Evolutionary conservation across 2,888 invertebrate species (phyloP), one percentile per base, ranked within the genome.

Genomic region (Lottia scabra): DNA sequence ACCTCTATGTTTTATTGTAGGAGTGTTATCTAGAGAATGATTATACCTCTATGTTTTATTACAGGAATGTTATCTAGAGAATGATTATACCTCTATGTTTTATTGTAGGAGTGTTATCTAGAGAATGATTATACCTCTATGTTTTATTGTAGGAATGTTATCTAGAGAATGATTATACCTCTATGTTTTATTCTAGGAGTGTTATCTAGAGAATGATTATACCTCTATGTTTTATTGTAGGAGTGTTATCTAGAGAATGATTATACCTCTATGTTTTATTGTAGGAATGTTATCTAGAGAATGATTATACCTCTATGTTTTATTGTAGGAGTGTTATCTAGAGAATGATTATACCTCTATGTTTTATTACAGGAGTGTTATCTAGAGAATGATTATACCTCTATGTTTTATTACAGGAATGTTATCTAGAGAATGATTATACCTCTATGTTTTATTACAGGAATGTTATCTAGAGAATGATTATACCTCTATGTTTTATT

Each of bases 21-120:
- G n/a, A n/a, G n/a, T n/a, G n/a, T n/a, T 93, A 94, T 76, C 90
- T 98, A 72, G 96, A 98, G 89, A 95, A 95, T 78, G 98, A 98
- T 89, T 95, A 95, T 0, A 95, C 96, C 0, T 94, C 94, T 80
- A 91, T 98, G 67, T 96, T 95, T 89, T 94, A 96, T 89, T n/a
- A n/a, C n/a, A n/a, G n/a, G n/a, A n/a, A n/a, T n/a, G n/a, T n/a
- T 93, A 94, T 76, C 90, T 98, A 72, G 96, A 98, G 89, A 95
- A 95, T 78, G 98, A 98, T 89, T 95, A 95, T 0, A 95, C 96
- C 0, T 94, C 94, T 80, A 91, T 98, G 67, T 96, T 95, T 89
- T 94, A 96, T 89, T n/a, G n/a, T n/a, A n/a, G n/a, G n/a, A n/a
- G n/a, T n/a, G n/a, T n/a, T 93, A 94, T 76, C 90, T 98, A 72